Conservation (phyloP, 2,888 invertebrate genomes). For the Zele albiditarsus region DNA sequence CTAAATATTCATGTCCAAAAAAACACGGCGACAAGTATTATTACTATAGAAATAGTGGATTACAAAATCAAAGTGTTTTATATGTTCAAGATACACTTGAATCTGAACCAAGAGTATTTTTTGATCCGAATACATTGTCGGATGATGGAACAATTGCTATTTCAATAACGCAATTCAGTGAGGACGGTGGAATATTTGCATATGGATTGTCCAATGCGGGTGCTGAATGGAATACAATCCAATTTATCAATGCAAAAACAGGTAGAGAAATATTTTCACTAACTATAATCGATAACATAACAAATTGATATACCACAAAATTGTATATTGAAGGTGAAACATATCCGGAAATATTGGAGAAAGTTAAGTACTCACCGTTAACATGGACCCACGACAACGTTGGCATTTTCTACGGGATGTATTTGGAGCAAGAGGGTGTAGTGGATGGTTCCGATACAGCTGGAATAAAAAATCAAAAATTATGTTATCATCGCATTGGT, state of each 20-base stretch:
- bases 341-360: slow-evolving; percentile 90
- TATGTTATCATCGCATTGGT: slow-evolving; percentile 93
- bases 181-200: slow-evolving; percentile 91
- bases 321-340: slow-evolving; percentile 79
- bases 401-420: slow-evolving; percentile 94
- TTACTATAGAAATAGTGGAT: slow-evolving; percentile 93
- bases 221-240: slow-evolving; percentile 96
- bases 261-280: slow-evolving; percentile 73
- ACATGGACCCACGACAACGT: slow-evolving; percentile 96
- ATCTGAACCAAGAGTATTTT: slow-evolving; percentile 86
- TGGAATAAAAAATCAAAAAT: slow-evolving; percentile 90
- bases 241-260: slow-evolving; percentile 83
- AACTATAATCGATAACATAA: no score
- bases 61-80: slow-evolving; percentile 97
- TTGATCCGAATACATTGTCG: slow-evolving; percentile 95
- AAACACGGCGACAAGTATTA: slow-evolving; percentile 90
- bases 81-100: slow-evolving; percentile 89
- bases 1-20: slow-evolving; percentile 93
- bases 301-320: no score
- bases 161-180: slow-evolving; percentile 85
- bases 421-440: slow-evolving; percentile 87
- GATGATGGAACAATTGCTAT: slow-evolving; percentile 93
- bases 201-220: slow-evolving; percentile 95
- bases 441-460: slow-evolving; percentile 94
- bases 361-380: slow-evolving; percentile 93